These are phyloP conservation scores for Clarias batrachus DNA, from an alignment of 2,113 vertebrate species.

Conservation along the genomic window DNA sequence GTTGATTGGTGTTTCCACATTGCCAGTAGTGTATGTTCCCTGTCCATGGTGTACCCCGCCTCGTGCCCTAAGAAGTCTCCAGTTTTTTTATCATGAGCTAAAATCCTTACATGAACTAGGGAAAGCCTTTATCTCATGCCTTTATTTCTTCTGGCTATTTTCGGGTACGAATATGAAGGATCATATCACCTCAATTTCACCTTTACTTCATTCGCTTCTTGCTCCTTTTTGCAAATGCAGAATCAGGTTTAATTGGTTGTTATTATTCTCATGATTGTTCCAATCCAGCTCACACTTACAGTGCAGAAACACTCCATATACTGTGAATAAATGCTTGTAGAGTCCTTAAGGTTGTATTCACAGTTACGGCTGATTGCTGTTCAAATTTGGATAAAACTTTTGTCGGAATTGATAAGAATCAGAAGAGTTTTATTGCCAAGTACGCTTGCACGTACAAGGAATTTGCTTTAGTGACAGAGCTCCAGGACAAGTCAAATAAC, in stretches of 20 bases:
- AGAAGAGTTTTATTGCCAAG: too few species aligned
- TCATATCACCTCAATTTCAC: not conserved
- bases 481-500: too few species aligned
- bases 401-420: not conserved
- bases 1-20: too few species aligned
- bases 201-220: not conserved
- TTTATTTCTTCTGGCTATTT: not conserved
- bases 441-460: too few species aligned
- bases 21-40: too few species aligned
- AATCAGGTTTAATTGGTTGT: not conserved
- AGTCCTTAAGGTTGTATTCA: not conserved
- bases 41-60: too few species aligned
- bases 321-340: not conserved
- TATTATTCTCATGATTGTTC: not conserved
- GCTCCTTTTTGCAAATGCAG: not conserved
- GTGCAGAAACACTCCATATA: not conserved
- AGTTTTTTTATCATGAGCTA: not conserved
- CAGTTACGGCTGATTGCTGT: not conserved
- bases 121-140: not conserved
- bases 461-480: too few species aligned
- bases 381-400: not conserved
- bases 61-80: too few species aligned
- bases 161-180: not conserved
- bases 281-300: not conserved
- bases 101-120: not conserved